Evolutionary conservation across 1,140 invertebrate genomes (phyloP), one percentile per base, ranked within the genome.

Genomic region (Streblospio benedicti): DNA sequence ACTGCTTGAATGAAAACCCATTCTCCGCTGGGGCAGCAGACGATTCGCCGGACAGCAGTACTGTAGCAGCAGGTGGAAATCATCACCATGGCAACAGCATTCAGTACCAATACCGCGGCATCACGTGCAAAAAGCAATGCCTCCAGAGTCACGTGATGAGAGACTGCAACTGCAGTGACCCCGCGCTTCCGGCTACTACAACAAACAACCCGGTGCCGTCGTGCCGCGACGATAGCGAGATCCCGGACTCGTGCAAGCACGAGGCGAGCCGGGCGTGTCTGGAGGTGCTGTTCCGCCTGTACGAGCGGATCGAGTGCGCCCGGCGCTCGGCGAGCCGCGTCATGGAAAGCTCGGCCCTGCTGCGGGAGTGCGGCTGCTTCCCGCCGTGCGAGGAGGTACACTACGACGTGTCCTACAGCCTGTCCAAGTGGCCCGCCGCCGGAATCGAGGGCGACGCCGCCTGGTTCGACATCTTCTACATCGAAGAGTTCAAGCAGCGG

Each of bases 21-120:
- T 59, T 59, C 3, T 63, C 75, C 18, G 68, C 66, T 0, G 47
- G 76, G n/a, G n/a, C n/a, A n/a, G n/a, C n/a, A n/a, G n/a, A n/a
- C n/a, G n/a, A n/a, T n/a, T n/a, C n/a, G n/a, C n/a, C n/a, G n/a
- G n/a, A n/a, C n/a, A n/a, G n/a, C n/a, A n/a, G n/a, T n/a, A n/a
- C n/a, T n/a, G n/a, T n/a, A n/a, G n/a, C n/a, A n/a, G n/a, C n/a
- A n/a, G n/a, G n/a, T n/a, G n/a, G n/a, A n/a, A n/a, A n/a, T n/a
- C n/a, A n/a, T n/a, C n/a, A n/a, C n/a, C n/a, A n/a, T n/a, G n/a
- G n/a, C n/a, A n/a, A n/a, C n/a, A n/a, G n/a, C n/a, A n/a, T n/a
- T 2, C 14, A 4, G 47, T 9, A 12, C 9, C 14, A 23, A 35
- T 59, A 59, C 49, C 23, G 57, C 2, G 30, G 57, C n/a, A 54